Evolutionary conservation across 2,888 invertebrate species (phyloP).

Genomic region (Bhutanitis thaidina): DNA sequence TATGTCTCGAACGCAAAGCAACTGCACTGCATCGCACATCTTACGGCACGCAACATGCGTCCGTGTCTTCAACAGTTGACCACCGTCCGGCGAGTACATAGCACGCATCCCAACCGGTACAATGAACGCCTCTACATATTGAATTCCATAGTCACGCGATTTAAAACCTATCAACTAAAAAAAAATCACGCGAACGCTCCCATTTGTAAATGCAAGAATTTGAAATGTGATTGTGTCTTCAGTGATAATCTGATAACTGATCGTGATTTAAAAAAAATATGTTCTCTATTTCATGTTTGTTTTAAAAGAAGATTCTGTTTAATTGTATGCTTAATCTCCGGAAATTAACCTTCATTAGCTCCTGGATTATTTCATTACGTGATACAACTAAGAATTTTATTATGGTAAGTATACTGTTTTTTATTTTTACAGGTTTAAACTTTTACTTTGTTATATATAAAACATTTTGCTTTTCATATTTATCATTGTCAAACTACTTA

Average conservation of each 20-base stretch:
- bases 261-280: conserved; percentile 7
- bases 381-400: conserved; percentile 21
- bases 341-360: conserved; percentile 23
- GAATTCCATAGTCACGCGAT: conserved; percentile 34
- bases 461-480: too few species aligned
- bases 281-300: conserved; percentile 18
- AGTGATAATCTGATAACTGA: conserved; percentile 15
- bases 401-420: conserved; percentile 30
- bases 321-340: conserved; percentile 25
- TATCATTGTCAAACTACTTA: too few species aligned
- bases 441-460: too few species aligned
- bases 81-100: conserved; percentile 61
- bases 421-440: too few species aligned
- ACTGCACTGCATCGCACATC: conserved; percentile 8
- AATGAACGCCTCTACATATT: conserved; percentile 22
- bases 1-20: conserved; percentile 11
- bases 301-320: conserved; percentile 17
- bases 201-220: conserved; percentile 33
- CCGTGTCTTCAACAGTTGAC: conserved; percentile 60
- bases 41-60: conserved; percentile 27
- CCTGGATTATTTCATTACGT: conserved; percentile 22
- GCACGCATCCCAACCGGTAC: conserved; percentile 45
- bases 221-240: conserved; percentile 36
- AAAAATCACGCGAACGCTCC: conserved; percentile 37
- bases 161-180: conserved; percentile 35